Base-by-base conservation (phyloP, 2,888 invertebrate genomes). In the Euzophera pinguis region DNA sequence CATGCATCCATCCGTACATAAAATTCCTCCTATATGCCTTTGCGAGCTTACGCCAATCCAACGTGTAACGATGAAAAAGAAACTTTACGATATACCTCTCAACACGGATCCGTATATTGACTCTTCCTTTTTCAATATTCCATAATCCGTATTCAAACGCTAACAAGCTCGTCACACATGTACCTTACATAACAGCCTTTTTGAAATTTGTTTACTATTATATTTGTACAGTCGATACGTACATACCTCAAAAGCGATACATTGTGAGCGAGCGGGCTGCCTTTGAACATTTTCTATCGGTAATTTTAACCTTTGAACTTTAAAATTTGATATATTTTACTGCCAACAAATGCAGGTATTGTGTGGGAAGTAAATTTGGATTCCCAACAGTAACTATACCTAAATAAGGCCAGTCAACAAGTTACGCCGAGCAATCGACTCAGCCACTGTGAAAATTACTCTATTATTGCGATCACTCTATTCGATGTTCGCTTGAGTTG, bases 101-200 rank as follows among this genome's bases (percentile, higher is more conserved):
- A 45, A 10, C 29, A 34, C 34, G 45, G 16, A 13, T 41, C 41
- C 41, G 41, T 16, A 16, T 32, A 43, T 45, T 45, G 32, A 34
- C 10, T 45, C 45, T 14, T 45, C 32, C 45, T 14, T 32, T 45
- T 45, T 43, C 32, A 45, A 45, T 45, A 45, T 45, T 45, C 29
- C 45, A 45, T 45, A 45, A 32, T 45, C 29, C 45, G 32, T 16
- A 16, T 12, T 14, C 32, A 45, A 32, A 32, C 45, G 45, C 16
- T 45, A 45, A 45, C 45, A 45, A 45, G 45, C 45, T 34, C 45
- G 45, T 45, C 45, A 45, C 14, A 45, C 32, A 34, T 32, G 32
- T 32, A 41, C 41, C 9, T 45, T 4, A n/a, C 37, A 12, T 37
- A 12, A 43, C 41, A 8, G 13, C 14, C 45, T 45, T 32, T 45